Base-by-base conservation (phyloP, 2,888 invertebrate genomes). In the Maniola hyperantus region DNA sequence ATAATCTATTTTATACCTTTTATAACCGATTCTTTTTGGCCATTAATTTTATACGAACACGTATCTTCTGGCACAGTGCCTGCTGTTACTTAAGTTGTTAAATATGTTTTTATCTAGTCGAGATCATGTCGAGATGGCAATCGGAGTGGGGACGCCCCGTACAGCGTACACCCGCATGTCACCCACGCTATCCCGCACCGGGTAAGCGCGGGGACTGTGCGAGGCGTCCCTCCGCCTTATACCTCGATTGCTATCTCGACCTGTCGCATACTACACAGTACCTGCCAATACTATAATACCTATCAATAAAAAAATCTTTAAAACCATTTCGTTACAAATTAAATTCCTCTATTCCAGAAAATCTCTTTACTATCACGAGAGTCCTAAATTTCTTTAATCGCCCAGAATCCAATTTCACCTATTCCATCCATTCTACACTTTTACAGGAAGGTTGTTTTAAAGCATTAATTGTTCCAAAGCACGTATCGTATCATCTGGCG, bases 401-500 rank as follows among this genome's bases (percentile, higher is more conserved):
- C 10, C n/a, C 18, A 6, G 36, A 55, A 53, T 62, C 15, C 15
- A 7, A 62, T 44, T 44, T 15, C 15, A 33, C 34, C 34, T 15
- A 18, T 58, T 51, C 51, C 53, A 53, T 18, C 59, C 10, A 60
- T 54, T 46, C 36, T 33, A 65, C 33, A 51, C 42, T 50, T 65
- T 26, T 39, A 57, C 46, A 59, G 63, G 65, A 63, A 48, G 51
- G 50, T 70, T 63, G 44, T 51, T 67, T 62, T 62, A 39, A 51
- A 67, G 42, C 59, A 67, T 70, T 70, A 67, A 65, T 63, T 57
- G 68, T 53, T 51, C 62, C 62, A 65, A 50, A 65, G 60, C 70
- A 63, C 65, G 70, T 68, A 70, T 67, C 65, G 70, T 68, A 70
- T 67, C 65, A 61, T 61, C 68, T 68, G 70, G 67, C 65, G 64